Evolutionary conservation across 2,888 invertebrate genomes (phyloP).

Genomic region (Thymelicus sylvestris): DNA sequence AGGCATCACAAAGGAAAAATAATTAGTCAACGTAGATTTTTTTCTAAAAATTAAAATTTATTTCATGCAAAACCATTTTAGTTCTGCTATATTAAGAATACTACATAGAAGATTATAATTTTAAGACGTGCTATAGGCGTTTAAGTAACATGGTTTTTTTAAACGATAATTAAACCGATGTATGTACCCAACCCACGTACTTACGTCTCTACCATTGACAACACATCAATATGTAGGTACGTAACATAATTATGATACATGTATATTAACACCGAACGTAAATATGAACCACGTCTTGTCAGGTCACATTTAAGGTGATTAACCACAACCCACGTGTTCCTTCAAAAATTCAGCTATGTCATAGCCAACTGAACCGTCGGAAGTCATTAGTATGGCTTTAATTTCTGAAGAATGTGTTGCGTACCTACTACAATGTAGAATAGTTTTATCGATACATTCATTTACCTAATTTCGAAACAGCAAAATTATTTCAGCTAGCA

Average conservation of each 20-base stretch:
- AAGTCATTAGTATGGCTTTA: conserved; percentile 6
- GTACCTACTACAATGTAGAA: neutral
- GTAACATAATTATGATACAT: neutral
- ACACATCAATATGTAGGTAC: neutral
- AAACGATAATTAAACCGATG: too few relatives aligned
- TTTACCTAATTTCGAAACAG: neutral
- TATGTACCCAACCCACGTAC: too few relatives aligned
- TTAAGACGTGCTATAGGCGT: too few relatives aligned
- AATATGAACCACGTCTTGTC: conserved; percentile 4
- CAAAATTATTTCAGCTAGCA: neutral
- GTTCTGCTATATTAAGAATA: too few relatives aligned
- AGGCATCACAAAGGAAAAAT: too few relatives aligned
- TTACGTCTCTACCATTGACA: too few relatives aligned
- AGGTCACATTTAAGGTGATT: conserved; percentile 8
- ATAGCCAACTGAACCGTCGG: neutral
- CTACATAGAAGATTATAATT: too few relatives aligned
- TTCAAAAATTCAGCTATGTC: conserved; percentile 1
- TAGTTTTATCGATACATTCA: neutral
- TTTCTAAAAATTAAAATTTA: too few relatives aligned
- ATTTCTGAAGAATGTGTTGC: neutral
- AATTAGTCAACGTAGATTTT: too few relatives aligned
- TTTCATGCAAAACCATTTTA: too few relatives aligned
- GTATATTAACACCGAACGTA: neutral
- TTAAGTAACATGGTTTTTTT: too few relatives aligned
- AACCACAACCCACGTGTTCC: conserved; percentile 8